Percentiles rank a stretch among this genome's conserved stretches.
These are phyloP conservation scores for Setophaga petechia DNA, from an alignment of 2,113 vertebrate genomes.

Conservation along the genomic window DNA sequence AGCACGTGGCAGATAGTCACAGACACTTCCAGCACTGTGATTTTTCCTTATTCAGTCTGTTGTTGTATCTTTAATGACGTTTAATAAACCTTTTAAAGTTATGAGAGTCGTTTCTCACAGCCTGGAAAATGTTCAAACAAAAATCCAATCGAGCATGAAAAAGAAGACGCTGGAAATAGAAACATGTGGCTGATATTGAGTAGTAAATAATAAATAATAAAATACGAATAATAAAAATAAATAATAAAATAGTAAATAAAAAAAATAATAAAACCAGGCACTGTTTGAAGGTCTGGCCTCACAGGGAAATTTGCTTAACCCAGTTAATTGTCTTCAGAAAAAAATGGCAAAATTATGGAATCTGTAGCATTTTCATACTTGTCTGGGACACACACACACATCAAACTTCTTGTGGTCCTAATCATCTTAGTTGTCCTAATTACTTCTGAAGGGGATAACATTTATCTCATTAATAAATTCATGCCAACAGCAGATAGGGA, in stretches of 20 bases:
- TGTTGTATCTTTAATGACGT: not conserved
- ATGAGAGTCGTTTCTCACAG: not conserved
- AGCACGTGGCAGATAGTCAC: not conserved
- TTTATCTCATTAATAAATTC: slow-evolving; percentile 41
- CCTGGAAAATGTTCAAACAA: not conserved
- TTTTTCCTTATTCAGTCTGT: not conserved
- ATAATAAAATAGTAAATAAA: too few species aligned
- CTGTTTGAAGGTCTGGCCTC: not conserved
- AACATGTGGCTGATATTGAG: not conserved
- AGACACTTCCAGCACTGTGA: not conserved
- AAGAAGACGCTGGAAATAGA: not conserved
- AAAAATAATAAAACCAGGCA: not conserved
- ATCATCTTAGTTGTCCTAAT: not conserved
- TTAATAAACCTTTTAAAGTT: not conserved
- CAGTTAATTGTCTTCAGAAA: not conserved
- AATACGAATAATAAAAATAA: not conserved
- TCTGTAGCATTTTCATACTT: not conserved
- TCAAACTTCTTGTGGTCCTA: not conserved
- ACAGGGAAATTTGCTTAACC: not conserved
- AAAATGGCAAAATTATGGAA: not conserved
- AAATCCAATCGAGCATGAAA: slow-evolving; percentile 19
- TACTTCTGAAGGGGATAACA: slow-evolving; percentile 35
- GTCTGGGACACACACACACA: not conserved
- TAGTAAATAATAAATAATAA: not conserved
- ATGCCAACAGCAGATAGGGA: not conserved